These are phyloP conservation scores for Diorhabda elongata DNA, from an alignment of 1,140 invertebrate genomes.

Conservation along the genomic window DNA sequence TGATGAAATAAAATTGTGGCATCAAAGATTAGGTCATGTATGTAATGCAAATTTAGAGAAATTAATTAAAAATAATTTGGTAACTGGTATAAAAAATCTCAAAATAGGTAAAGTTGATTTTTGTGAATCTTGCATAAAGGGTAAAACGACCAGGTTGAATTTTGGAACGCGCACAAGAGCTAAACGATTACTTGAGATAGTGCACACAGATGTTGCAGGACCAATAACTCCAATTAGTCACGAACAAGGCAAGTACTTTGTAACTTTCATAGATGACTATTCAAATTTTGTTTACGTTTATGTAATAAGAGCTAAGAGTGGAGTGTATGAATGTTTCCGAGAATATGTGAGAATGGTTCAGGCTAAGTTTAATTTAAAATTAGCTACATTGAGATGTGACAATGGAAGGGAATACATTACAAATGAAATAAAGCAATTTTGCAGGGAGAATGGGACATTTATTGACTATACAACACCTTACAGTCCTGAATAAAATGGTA, in stretches of 20 bases:
- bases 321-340: conserved; percentile 21
- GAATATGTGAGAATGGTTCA: not conserved
- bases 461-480: conserved; percentile 39
- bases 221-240: conserved; percentile 33
- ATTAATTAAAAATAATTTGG: conserved; percentile 12
- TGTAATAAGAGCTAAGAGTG: not conserved
- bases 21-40: conserved; percentile 27
- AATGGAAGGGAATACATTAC: conserved; percentile 33
- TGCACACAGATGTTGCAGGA: not conserved
- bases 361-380: no score
- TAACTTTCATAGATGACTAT: conserved; percentile 37
- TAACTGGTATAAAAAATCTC: conserved; percentile 7
- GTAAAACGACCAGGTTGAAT: conserved; percentile 32
- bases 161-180: conserved; percentile 31
- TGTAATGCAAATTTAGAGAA: conserved; percentile 16
- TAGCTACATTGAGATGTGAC: conserved; percentile 18
- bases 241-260: conserved; percentile 41
- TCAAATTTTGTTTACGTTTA: conserved; percentile 23
- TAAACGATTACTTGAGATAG: conserved; percentile 19
- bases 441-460: conserved; percentile 29
- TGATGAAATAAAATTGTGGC: conserved; percentile 12
- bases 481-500: conserved; percentile 53
- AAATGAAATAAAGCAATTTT: conserved; percentile 32
- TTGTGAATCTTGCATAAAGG: conserved; percentile 34
- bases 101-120: conserved; percentile 16